Conservation (phyloP, 2,888 invertebrate genomes). For the Oscheius sp. region DNA sequence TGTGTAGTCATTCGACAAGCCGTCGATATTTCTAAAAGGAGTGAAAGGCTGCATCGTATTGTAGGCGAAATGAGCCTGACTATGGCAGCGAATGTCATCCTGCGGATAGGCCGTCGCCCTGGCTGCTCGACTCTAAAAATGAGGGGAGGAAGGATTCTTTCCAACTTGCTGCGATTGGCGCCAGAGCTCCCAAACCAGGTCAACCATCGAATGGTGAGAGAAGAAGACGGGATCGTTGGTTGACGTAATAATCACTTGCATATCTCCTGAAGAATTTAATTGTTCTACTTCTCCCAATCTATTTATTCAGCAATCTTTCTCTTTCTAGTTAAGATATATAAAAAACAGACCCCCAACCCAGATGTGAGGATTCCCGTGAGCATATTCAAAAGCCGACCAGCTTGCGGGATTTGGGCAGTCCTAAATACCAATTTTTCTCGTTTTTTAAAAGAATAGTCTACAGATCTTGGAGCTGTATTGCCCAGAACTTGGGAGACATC, state of each 20-base stretch:
- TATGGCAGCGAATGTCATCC: conserved; percentile 47
- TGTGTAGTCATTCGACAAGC: conserved; percentile 61
- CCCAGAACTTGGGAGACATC: not conserved
- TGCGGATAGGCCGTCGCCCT: conserved; percentile 33
- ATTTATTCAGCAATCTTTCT: too few relatives aligned
- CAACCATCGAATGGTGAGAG: conserved; percentile 3
- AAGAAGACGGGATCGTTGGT: conserved; percentile 14
- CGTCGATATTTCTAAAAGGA: conserved; percentile 60
- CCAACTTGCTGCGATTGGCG: not conserved
- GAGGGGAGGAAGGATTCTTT: not conserved
- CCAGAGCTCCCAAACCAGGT: conserved; percentile 9
- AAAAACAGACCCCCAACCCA: conserved; percentile 17
- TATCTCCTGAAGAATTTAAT: conserved; percentile 5
- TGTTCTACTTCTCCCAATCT: too few relatives aligned
- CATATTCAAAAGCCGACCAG: conserved; percentile 13
- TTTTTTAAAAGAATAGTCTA: not conserved
- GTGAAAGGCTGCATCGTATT: conserved; percentile 56
- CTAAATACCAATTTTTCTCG: not conserved
- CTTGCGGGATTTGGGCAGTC: not conserved
- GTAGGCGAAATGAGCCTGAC: conserved; percentile 47
- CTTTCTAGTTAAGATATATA: too few relatives aligned
- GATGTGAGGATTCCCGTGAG: not conserved
- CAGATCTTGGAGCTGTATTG: not conserved
- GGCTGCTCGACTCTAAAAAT: not conserved
- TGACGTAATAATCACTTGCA: not conserved